Percentiles rank a stretch among this genome's conserved stretches.
phyloP scores from a whole-genome alignment of 2,113 vertebrate species.

The Ictalurus punctatus region DNA sequence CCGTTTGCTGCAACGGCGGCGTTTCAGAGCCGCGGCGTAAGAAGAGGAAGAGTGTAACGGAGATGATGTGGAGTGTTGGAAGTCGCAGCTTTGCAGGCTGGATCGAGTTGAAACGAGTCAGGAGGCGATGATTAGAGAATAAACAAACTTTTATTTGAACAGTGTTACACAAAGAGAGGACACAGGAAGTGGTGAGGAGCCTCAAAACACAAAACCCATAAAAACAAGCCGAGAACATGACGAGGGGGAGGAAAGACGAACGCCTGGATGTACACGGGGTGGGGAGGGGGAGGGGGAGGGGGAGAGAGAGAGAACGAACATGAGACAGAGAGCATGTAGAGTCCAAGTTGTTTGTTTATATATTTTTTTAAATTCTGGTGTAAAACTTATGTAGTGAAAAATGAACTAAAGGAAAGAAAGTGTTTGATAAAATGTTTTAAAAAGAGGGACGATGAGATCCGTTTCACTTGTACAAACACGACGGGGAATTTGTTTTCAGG shows the following conservation, averaged over 20 bases:
- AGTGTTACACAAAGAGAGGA: slow-evolving; percentile 82
- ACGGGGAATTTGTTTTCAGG: slow-evolving; percentile 28
- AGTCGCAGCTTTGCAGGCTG: not conserved
- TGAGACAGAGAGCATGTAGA: not conserved
- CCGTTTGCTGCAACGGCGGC: not conserved
- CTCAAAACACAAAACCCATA: slow-evolving; percentile 77
- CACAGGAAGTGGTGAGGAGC: slow-evolving; percentile 64
- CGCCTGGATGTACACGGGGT: not conserved
- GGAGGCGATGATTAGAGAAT: slow-evolving; percentile 68
- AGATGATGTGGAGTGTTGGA: not conserved
- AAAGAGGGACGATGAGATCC: slow-evolving; percentile 56
- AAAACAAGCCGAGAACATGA: slow-evolving; percentile 57
- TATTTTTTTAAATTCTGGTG: slow-evolving; percentile 25
- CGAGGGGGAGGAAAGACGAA: not conserved
- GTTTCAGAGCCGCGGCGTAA: not conserved
- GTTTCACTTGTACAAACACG: slow-evolving; percentile 45
- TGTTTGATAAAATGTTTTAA: slow-evolving; percentile 57
- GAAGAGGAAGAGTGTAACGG: not conserved
- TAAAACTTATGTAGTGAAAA: slow-evolving; percentile 11
- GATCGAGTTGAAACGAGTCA: not conserved
- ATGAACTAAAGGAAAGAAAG: slow-evolving; percentile 50
- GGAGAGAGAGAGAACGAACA: not conserved
- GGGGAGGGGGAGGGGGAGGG: not conserved
- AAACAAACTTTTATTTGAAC: slow-evolving; percentile 97
- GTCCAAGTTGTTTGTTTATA: not conserved